A percentile compares a stretch with the other conserved stretches of the same genome.
phyloP scores from a whole-genome alignment of 2,113 vertebrate species.

The Indicator indicator region DNA sequence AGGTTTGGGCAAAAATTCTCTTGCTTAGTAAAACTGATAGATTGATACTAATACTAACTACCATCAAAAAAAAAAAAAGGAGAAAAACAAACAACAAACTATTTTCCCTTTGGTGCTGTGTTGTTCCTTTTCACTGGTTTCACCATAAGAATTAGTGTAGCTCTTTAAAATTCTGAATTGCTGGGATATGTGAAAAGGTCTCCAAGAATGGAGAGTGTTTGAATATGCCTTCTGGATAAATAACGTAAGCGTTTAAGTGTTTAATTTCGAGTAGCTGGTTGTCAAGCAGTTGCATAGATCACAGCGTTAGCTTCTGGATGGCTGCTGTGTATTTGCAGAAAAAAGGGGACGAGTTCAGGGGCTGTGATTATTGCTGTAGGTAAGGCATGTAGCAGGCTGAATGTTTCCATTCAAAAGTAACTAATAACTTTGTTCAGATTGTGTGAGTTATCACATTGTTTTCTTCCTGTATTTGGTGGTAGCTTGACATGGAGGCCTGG shows the following conservation, averaged over 20 bases:
- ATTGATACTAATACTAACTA: background rate
- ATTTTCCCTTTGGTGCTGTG: background rate
- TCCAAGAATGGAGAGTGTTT: background rate
- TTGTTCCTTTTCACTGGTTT: background rate
- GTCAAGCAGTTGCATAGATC: background rate
- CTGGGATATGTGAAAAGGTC: background rate
- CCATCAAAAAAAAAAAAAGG: background rate
- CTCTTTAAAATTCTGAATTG: background rate
- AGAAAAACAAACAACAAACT: background rate
- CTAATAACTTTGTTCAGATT: background rate
- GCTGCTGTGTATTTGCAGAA: background rate
- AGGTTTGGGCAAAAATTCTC: background rate
- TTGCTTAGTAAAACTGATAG: background rate
- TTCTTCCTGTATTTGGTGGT: constrained; percentile 42
- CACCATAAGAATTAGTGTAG: background rate
- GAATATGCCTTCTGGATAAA: background rate
- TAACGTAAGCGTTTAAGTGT: background rate
- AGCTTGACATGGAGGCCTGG: constrained; percentile 8
- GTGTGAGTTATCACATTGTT: constrained; percentile 31
- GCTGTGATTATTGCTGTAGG: background rate
- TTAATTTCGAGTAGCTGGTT: background rate
- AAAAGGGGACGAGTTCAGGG: background rate
- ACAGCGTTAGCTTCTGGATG: background rate
- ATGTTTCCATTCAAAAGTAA: constrained; percentile 24
- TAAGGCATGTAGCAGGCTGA: background rate